phyloP scores from a whole-genome alignment of 2,113 vertebrate species.

The Paedocypris sp. region DNA sequence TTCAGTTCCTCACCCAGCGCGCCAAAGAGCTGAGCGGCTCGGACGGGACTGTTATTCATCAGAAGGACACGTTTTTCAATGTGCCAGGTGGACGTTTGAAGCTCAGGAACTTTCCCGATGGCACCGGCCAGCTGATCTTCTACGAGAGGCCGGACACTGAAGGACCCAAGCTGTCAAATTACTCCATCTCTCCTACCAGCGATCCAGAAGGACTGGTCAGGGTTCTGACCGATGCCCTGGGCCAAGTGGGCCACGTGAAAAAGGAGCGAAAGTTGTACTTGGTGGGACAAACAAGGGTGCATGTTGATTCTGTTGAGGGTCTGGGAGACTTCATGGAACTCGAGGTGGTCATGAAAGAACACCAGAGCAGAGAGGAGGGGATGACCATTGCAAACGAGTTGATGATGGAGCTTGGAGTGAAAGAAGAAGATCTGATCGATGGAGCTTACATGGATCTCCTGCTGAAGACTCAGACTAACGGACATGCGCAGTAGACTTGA shows the following conservation, averaged over 20 bases:
- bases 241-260: conserved; percentile 61
- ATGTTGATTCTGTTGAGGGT: conserved; percentile 67
- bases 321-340: conserved; percentile 75
- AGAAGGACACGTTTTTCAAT: conserved; percentile 68
- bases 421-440: conserved; percentile 54
- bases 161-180: conserved; percentile 70
- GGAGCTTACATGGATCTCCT: conserved; percentile 75
- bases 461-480: conserved; percentile 27
- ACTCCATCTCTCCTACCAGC: conserved; percentile 55
- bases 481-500: background rate
- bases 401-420: conserved; percentile 63
- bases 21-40: conserved; percentile 55
- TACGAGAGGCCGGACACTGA: conserved; percentile 66
- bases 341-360: conserved; percentile 70
- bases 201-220: conserved; percentile 59
- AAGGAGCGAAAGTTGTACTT: conserved; percentile 66
- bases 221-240: conserved; percentile 59
- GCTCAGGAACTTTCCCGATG: conserved; percentile 61
- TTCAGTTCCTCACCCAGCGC: conserved; percentile 19
- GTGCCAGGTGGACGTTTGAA: conserved; percentile 63
- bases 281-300: conserved; percentile 72
- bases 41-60: conserved; percentile 49
- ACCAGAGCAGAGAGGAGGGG: conserved; percentile 61
- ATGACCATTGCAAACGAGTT: conserved; percentile 54
- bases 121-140: conserved; percentile 70